These are phyloP conservation scores for Perodicticus potto DNA, from an alignment of 2,797 vertebrate species.

Conservation along the genomic window DNA sequence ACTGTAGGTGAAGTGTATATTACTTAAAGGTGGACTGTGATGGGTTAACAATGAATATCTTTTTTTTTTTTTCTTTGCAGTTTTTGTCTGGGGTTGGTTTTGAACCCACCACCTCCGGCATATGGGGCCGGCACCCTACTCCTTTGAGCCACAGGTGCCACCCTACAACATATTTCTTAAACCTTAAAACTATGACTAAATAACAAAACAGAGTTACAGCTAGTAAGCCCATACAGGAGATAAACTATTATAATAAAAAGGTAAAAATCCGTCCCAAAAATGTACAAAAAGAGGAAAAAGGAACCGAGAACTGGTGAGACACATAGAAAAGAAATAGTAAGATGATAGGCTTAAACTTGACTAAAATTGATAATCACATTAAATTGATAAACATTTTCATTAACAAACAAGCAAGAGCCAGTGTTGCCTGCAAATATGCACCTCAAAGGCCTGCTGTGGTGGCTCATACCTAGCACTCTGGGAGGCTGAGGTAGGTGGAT, in stretches of 20 bases:
- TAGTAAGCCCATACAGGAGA: background rate
- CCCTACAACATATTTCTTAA: background rate
- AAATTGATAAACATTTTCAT: background rate
- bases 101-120: too few species aligned
- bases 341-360: background rate
- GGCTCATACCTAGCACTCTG: background rate
- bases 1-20: rapidly evolving
- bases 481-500: background rate
- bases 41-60: too few species aligned
- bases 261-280: background rate
- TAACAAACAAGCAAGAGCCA: background rate
- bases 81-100: too few species aligned
- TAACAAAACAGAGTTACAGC: background rate
- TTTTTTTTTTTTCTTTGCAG: too few species aligned
- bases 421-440: rapidly evolving
- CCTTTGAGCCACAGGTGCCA: too few species aligned
- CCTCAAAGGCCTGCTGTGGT: too few species aligned
- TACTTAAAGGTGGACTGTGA: background rate
- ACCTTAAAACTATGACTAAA: background rate
- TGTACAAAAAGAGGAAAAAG: background rate
- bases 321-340: background rate
- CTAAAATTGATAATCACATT: background rate
- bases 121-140: too few species aligned
- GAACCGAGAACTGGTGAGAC: background rate
- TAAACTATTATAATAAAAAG: background rate